Evolutionary conservation across 2,888 invertebrate genomes (phyloP), one percentile per base, ranked within the genome.

Genomic region (Chesias legatella): DNA sequence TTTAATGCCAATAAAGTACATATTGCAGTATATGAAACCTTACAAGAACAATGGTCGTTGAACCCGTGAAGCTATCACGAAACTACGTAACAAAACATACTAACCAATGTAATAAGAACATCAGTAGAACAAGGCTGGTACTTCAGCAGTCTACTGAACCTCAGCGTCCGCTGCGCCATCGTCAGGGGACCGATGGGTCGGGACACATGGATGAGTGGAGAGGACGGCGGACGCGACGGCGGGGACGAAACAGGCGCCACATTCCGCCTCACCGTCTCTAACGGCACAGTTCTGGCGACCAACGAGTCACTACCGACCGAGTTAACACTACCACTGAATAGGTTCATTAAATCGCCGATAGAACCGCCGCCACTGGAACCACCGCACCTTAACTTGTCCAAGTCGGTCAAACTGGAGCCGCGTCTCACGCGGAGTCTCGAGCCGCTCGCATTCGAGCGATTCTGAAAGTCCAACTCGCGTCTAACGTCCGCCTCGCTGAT

Each of bases 311-410:
- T 93, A 9, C 92, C 89, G 1, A 93, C 90, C 56, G 93, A 93
- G 88, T 91, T 92, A 47, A 89, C 91, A 64, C 91, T 92, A 24
- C 92, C 92, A 46, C 93, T 93, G 63, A 92, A 94, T 67, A 91
- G 91, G 73, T 94, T 94, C 94, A 94, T 94, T 59, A 94, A 79
- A 71, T 95, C 94, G 1, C 94, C 94, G 30, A 94, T 93, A 57
- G 93, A 93, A 9, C 92, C 92, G 10, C 89, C 84, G 2, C 84
- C 80, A 45, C 82, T 86, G 0, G 86, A 82, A 1, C 84, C 78
- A 7, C 79, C 70, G 36, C 76, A 88, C 41, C 90, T 82, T 20
- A 93, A 71, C 65, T 92, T 93, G 68, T 93, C 93, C 61, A 94
- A 82, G 59, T 94, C 93, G 1, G 93, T 93, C 77, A 94, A 86